phyloP scores from a whole-genome alignment of 2,113 vertebrate genomes.

The Canis aureus region DNA sequence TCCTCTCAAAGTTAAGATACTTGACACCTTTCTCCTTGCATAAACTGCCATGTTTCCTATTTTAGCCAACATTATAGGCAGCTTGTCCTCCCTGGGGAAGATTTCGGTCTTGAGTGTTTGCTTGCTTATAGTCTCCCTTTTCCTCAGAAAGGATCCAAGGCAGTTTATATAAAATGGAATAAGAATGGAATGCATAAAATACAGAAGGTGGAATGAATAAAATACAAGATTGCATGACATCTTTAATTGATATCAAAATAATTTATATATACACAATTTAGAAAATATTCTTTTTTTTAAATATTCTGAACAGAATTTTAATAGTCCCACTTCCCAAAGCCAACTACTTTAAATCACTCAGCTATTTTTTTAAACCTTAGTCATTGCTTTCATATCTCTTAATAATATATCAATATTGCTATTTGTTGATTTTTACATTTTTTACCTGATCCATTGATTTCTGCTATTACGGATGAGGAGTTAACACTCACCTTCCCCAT shows the following conservation, averaged over 20 bases:
- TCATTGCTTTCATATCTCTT: neutral
- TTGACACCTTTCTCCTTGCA: neutral
- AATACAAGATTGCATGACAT: neutral
- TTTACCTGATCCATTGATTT: neutral
- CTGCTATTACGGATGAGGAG: neutral
- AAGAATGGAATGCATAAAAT: conserved; percentile 21
- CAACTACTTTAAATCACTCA: conserved; percentile 31
- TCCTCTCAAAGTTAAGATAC: neutral
- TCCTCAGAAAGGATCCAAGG: conserved; percentile 2
- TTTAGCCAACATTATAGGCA: neutral
- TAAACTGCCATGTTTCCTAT: neutral
- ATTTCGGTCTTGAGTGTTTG: neutral
- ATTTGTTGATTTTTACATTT: neutral
- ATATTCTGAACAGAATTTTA: neutral
- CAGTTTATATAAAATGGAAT: neutral
- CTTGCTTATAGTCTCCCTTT: neutral
- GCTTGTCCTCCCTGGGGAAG: neutral
- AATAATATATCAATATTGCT: neutral
- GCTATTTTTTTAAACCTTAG: neutral
- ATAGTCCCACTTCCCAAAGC: neutral
- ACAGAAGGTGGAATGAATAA: neutral
- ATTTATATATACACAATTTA: neutral
- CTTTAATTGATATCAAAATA: conserved; percentile 4
- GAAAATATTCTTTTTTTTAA: neutral
- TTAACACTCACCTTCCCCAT: neutral